These are phyloP conservation scores for Cydia strobilella DNA, from an alignment of 1,140 invertebrate genomes.

Conservation along the genomic window DNA sequence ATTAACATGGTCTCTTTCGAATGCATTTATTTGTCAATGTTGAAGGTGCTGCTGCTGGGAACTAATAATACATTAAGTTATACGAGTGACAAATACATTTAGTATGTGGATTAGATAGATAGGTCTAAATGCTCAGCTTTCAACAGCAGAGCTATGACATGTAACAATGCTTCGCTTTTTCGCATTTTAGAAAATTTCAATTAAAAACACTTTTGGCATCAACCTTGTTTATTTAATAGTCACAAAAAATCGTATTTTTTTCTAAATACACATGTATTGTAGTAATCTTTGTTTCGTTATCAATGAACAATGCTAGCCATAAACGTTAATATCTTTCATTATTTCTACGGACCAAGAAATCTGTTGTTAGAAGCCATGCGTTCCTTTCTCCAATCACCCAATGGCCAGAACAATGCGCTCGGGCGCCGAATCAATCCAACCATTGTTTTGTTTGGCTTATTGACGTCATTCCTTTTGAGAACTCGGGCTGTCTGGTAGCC, in stretches of 20 bases:
- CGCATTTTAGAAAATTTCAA: too few species aligned
- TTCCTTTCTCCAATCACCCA: conserved; percentile 45
- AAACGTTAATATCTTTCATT: not conserved
- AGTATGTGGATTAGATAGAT: too few species aligned
- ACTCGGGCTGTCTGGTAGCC: conserved; percentile 34
- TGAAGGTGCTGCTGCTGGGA: not conserved
- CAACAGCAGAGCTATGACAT: too few species aligned
- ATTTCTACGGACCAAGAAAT: conserved; percentile 33
- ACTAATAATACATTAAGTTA: too few species aligned
- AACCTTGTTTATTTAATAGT: too few species aligned
- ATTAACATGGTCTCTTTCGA: not conserved
- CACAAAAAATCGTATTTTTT: not conserved
- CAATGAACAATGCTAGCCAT: not conserved
- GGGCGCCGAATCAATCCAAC: conserved; percentile 49
- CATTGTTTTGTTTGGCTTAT: conserved; percentile 58
- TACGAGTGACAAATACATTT: too few species aligned
- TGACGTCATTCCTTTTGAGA: conserved; percentile 47
- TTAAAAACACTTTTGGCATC: too few species aligned
- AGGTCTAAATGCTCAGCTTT: too few species aligned
- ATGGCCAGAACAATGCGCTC: conserved; percentile 37
- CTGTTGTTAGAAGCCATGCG: conserved; percentile 38
- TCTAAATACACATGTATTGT: too few species aligned
- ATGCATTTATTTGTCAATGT: not conserved
- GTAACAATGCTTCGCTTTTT: too few species aligned
- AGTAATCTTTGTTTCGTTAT: too few species aligned